phyloP scores from a whole-genome alignment of 1,140 invertebrate genomes.

The Heterodera schachtii region DNA sequence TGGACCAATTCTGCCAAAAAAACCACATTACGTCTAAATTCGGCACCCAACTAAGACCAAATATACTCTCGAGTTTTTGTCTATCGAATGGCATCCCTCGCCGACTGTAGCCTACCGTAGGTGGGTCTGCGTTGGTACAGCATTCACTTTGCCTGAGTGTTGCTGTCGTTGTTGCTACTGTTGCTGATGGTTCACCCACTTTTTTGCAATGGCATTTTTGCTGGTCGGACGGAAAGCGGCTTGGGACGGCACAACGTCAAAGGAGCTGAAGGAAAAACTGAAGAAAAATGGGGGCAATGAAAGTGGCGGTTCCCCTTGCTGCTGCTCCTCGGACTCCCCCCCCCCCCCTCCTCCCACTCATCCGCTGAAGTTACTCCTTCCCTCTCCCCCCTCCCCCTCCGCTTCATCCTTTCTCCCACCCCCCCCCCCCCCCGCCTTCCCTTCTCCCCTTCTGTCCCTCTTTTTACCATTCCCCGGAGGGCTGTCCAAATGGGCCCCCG shows the following conservation, averaged over 20 bases:
- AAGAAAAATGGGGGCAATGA: neutral
- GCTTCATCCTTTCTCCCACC: too few relatives aligned
- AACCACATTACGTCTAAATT: too few relatives aligned
- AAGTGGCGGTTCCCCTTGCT: too few relatives aligned
- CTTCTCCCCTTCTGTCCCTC: too few relatives aligned
- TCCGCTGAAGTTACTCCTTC: neutral
- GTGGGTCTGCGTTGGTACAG: conserved; percentile 35
- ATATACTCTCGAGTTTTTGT: too few relatives aligned
- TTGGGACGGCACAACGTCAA: neutral
- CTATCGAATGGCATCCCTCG: too few relatives aligned
- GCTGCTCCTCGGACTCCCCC: too few relatives aligned
- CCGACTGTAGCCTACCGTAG: conserved; percentile 10
- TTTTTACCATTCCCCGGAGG: neutral
- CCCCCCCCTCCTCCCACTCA: too few relatives aligned
- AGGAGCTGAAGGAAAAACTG: neutral
- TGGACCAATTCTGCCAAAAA: neutral
- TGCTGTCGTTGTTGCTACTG: too few relatives aligned
- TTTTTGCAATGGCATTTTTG: neutral
- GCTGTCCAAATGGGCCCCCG: neutral
- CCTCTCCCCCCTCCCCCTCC: neutral
- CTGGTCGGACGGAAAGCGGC: neutral
- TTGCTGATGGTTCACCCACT: too few relatives aligned
- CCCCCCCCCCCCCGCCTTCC: too few relatives aligned
- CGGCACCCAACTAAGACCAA: too few relatives aligned
- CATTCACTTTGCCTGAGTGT: neutral